Evolutionary conservation across 2,888 invertebrate genomes (phyloP), one percentile per base, ranked within the genome.

Genomic region (Lasioglossum figueresi): DNA sequence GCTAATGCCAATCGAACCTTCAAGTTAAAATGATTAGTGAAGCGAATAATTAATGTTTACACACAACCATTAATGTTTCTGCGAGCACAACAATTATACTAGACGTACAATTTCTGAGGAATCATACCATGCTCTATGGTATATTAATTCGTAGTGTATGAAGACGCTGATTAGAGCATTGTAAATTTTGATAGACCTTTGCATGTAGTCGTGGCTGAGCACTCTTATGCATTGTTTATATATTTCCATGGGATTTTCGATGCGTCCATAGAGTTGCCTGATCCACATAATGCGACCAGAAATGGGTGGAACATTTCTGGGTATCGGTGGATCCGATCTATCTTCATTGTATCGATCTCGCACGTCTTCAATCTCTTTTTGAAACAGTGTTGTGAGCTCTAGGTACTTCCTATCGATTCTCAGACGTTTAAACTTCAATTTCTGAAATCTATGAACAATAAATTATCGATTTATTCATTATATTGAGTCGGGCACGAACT

Each of bases 211-310:
- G 92, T 97, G 96, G 1, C 94, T 94, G 87, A 97, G 95, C 0
- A 97, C 96, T 83, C 94, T 92, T 19, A 93, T 85, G 56, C 95
- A 95, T 31, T 91, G 93, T 88, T 95, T 95, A 76, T 96, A 96
- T 6, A 96, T 95, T 74, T 96, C 95, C 98, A 98, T 98, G 0
- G 98, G 98, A 34, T 95, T 95, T 91, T 97, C 96, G 79, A 98
- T 97, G 86, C 97, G 96, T 83, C 96, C 96, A 90, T 97, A 97
- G 83, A 98, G 96, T 91, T 98, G 97, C 83, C 98, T 95, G 88
- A 98, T 97, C 98, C 98, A 98, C 93, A 97, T 96, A 34, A 98
- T 97, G 92, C 98, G 96, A 6, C 98, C 98, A 27, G 97, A 96
- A 27, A 98, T 97, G 0, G 98, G 98, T 4, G 98, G 98, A 95